Percentiles rank a stretch among this genome's conserved stretches.
phyloP scores from a whole-genome alignment of 2,888 invertebrate species.

The Flexamia atlantica region DNA sequence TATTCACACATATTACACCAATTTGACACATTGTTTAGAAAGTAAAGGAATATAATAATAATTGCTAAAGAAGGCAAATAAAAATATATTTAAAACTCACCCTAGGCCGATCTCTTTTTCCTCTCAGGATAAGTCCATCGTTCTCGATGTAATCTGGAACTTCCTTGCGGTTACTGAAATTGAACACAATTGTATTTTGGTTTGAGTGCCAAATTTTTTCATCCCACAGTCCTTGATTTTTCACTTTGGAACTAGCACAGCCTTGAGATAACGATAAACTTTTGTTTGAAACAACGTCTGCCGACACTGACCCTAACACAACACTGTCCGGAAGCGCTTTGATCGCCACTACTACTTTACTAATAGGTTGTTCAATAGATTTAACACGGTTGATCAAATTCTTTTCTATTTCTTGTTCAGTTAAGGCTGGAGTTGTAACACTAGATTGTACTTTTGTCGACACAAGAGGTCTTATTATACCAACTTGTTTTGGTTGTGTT shows the following conservation, averaged over 20 bases:
- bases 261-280: constrained; percentile 60
- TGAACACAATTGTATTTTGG: constrained; percentile 89
- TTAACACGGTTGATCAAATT: constrained; percentile 83
- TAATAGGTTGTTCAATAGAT: constrained; percentile 77
- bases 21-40: too few relatives aligned
- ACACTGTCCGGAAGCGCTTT: constrained; percentile 69
- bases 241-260: constrained; percentile 59
- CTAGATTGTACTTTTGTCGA: constrained; percentile 74
- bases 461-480: constrained; percentile 76
- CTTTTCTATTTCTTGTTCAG: constrained; percentile 82
- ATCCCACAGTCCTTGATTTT: constrained; percentile 73
- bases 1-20: too few relatives aligned
- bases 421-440: constrained; percentile 74
- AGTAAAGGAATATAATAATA: too few relatives aligned
- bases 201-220: constrained; percentile 77
- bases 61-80: too few relatives aligned
- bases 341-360: constrained; percentile 75
- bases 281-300: constrained; percentile 64
- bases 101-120: constrained; percentile 84
- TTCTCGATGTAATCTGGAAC: constrained; percentile 96
- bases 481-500: constrained; percentile 76
- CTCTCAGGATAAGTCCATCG: constrained; percentile 87
- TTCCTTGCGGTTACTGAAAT: constrained; percentile 90
- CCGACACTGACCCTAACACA: constrained; percentile 63
- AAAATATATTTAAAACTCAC: constrained; percentile 76